phyloP scores from a whole-genome alignment of 2,888 invertebrate species.

The Drosophila kuntzei region DNA sequence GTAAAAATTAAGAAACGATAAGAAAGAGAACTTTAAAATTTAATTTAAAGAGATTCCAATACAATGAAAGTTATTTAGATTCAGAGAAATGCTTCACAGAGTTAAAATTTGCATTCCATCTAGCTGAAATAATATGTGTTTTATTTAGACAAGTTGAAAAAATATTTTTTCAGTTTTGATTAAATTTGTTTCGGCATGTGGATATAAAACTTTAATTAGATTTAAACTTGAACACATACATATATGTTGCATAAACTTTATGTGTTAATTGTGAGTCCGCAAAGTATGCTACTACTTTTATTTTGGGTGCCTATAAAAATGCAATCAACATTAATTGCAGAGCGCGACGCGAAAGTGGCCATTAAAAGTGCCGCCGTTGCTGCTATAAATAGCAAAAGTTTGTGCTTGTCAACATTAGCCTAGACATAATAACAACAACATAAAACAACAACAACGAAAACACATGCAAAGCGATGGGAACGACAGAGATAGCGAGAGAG shows the following conservation, averaged over 20 bases:
- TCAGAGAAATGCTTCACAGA: too few relatives aligned
- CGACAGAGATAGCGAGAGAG: neutral
- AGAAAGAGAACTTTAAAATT: constrained; percentile 1
- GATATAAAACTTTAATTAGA: neutral
- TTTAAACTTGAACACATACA: neutral
- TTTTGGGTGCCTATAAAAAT: constrained; percentile 65
- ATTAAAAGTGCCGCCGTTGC: constrained; percentile 58
- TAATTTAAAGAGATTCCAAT: neutral
- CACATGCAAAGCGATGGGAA: constrained; percentile 10
- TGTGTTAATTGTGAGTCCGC: constrained; percentile 13
- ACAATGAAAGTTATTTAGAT: too few relatives aligned
- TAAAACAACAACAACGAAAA: constrained; percentile 16
- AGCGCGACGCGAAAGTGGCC: constrained; percentile 38
- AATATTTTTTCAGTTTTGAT: neutral
- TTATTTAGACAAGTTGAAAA: neutral
- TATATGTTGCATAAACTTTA: neutral
- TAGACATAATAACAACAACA: constrained; percentile 44
- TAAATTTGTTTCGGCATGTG: neutral
- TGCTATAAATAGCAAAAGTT: constrained; percentile 61
- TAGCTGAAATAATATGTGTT: neutral
- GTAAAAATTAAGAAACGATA: constrained; percentile 25
- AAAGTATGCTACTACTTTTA: constrained; percentile 40
- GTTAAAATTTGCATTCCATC: neutral
- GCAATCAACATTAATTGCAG: constrained; percentile 74
- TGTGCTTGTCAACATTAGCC: constrained; percentile 52